Percentiles rank a stretch among this genome's conserved stretches.
Conservation (phyloP, 2,113 vertebrate genomes). For the Pantherophis guttatus region DNA sequence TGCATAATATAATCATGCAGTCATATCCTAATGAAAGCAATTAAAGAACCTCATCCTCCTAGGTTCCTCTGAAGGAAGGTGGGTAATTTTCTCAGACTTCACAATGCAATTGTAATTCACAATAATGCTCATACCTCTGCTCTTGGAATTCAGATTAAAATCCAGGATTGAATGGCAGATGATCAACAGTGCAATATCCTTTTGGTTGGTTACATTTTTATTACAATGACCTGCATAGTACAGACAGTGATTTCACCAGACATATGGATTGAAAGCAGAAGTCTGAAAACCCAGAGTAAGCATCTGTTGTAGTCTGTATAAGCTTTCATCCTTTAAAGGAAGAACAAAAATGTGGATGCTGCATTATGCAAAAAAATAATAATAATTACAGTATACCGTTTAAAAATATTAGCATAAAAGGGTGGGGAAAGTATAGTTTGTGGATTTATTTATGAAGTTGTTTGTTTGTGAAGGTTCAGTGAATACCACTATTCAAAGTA, state of each 20-base stretch:
- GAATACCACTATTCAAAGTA: neutral
- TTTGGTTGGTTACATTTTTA: neutral
- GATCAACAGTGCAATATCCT: neutral
- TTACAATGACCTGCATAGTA: neutral
- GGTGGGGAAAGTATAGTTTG: neutral
- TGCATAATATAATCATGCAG: neutral
- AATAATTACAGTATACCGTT: neutral
- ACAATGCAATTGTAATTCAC: neutral
- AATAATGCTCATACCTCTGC: neutral
- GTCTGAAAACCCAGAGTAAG: neutral
- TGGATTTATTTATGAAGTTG: neutral
- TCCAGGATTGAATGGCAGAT: neutral
- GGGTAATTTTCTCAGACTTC: neutral
- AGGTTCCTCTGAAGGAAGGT: neutral
- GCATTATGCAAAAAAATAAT: neutral
- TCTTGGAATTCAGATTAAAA: neutral
- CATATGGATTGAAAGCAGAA: neutral
- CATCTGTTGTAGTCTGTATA: neutral
- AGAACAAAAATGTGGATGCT: neutral
- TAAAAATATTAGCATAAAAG: neutral
- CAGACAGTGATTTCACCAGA: neutral
- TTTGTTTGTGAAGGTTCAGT: neutral
- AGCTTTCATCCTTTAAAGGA: neutral
- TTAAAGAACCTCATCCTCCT: neutral
- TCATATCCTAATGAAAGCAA: neutral